A percentile compares a stretch with the other conserved stretches of the same genome.
phyloP scores from a whole-genome alignment of 2,797 vertebrate genomes.

The Poeciliopsis turneri region DNA sequence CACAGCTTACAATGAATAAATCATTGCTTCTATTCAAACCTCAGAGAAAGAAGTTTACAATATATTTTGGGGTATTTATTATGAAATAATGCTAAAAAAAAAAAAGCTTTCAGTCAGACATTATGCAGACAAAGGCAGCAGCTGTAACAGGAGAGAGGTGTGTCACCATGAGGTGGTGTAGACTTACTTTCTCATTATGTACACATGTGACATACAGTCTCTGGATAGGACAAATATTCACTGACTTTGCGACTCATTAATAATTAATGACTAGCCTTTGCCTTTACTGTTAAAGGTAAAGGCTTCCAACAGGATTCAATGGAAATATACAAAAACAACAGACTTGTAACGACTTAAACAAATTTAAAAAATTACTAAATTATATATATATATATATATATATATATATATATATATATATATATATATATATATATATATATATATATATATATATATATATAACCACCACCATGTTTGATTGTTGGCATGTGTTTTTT shows the following conservation, averaged over 20 bases:
- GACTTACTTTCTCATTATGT: conserved; percentile 63
- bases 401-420: too few species aligned
- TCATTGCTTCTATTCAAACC: background rate
- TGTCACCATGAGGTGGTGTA: conserved; percentile 63
- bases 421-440: too few species aligned
- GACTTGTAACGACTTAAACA: background rate
- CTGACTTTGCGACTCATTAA: conserved; percentile 1
- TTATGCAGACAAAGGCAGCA: conserved; percentile 3
- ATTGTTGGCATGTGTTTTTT: background rate
- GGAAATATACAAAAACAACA: background rate
- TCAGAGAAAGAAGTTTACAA: background rate
- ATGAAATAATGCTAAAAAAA: background rate
- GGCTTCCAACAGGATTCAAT: background rate
- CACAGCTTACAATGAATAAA: background rate
- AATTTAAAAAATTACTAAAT: background rate
- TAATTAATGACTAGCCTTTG: background rate
- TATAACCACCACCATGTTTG: background rate
- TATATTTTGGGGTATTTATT: background rate
- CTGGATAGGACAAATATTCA: conserved; percentile 12
- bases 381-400: too few species aligned
- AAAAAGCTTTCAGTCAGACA: background rate
- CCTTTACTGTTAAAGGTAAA: background rate
- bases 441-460: background rate
- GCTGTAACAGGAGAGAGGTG: conserved; percentile 61
- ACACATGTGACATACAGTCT: conserved; percentile 23